Conservation (phyloP, 2,797 vertebrate species). For the Eupleurogrammus muticus region DNA sequence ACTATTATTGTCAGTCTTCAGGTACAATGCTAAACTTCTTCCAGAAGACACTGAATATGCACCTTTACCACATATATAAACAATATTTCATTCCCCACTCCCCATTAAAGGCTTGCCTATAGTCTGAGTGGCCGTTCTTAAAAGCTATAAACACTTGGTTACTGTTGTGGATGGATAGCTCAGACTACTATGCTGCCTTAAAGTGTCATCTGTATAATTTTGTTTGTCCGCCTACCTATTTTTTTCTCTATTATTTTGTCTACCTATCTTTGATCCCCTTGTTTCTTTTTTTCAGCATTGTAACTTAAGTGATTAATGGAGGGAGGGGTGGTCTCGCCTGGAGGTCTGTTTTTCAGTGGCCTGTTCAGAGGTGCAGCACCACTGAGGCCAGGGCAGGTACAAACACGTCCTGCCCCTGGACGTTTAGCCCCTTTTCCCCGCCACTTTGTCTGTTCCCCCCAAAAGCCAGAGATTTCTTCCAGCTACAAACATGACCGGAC, state of each 20-base stretch:
- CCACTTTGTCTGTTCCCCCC: conserved; percentile 69
- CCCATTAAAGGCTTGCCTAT: conserved; percentile 4
- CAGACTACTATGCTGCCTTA: background rate
- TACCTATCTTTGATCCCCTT: conserved; percentile 30
- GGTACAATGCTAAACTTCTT: background rate
- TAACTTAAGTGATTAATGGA: conserved; percentile 84
- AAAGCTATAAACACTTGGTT: conserved; percentile 6
- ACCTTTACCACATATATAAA: background rate
- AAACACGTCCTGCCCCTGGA: conserved; percentile 76
- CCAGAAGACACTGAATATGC: no score
- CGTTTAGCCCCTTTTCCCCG: conserved; percentile 68
- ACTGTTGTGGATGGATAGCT: background rate
- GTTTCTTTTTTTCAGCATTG: conserved; percentile 72
- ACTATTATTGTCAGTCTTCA: background rate
- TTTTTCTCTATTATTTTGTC: conserved; percentile 36
- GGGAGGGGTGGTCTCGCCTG: conserved; percentile 78
- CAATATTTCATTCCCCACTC: background rate
- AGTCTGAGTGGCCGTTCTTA: background rate
- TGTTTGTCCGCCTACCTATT: conserved; percentile 47
- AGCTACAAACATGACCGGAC: conserved; percentile 68
- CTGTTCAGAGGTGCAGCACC: conserved; percentile 68
- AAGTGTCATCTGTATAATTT: background rate
- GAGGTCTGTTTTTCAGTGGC: conserved; percentile 76
- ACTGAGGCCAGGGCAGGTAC: conserved; percentile 72
- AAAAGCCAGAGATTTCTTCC: conserved; percentile 64